Percentiles rank a stretch among this genome's conserved stretches.
Conservation (phyloP, 2,797 vertebrate genomes). For the Zenarchopterus dispar region DNA sequence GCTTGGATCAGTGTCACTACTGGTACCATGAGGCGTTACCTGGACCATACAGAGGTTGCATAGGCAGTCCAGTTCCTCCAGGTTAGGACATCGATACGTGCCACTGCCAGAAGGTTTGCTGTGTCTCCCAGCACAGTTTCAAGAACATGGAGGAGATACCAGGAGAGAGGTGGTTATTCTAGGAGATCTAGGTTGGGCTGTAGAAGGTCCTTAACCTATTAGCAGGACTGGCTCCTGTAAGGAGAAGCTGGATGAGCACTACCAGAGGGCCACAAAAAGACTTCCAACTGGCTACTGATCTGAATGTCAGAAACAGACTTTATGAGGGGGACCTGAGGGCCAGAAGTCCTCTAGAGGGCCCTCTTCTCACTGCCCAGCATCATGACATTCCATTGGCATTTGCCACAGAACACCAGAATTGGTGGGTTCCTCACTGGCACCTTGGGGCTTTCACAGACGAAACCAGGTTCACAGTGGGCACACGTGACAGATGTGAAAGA, state of each 20-base stretch:
- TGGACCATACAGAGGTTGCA: constrained; percentile 15
- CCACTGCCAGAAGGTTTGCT: neutral
- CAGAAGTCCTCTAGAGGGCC: neutral
- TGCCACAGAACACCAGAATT: no score
- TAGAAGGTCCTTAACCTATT: neutral
- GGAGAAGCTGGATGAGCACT: neutral
- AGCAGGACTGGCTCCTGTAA: neutral
- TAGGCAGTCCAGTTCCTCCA: neutral
- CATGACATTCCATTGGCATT: no score
- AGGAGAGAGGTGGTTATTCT: neutral
- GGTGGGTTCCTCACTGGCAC: no score
- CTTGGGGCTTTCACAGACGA: no score
- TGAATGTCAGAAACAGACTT: constrained; percentile 1
- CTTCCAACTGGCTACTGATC: neutral
- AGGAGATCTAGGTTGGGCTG: neutral
- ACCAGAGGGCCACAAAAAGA: neutral
- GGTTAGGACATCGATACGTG: neutral
- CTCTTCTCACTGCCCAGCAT: neutral
- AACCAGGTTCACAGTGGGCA: no score
- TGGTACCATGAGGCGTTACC: neutral
- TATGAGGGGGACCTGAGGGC: no score
- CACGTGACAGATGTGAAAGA: neutral
- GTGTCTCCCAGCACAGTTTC: neutral
- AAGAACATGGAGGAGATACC: neutral
- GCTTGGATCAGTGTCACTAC: neutral